phyloP scores from a whole-genome alignment of 23 tunicate genomes.

The Styela clava region DNA sequence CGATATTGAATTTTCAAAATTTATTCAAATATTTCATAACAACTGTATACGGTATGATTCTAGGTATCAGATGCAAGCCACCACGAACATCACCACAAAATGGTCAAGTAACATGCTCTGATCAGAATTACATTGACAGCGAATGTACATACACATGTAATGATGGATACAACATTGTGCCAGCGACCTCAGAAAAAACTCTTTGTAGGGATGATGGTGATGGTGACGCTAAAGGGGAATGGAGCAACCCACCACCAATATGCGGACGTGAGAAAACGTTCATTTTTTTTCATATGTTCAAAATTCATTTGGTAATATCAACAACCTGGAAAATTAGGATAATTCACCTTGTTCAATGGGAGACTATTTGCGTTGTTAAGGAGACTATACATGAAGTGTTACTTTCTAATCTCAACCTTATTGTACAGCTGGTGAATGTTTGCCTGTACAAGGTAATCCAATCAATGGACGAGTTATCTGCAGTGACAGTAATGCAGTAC shows the following conservation, averaged over 20 bases:
- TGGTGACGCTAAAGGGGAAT: slow-evolving; percentile 42
- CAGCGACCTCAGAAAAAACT: background rate
- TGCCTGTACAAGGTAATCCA: slow-evolving; percentile 9
- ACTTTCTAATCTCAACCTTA: too few relatives aligned
- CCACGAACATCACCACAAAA: slow-evolving; percentile 21
- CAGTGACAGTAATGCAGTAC: slow-evolving; percentile 29
- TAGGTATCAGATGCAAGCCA: slow-evolving; percentile 25
- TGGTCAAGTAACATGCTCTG: slow-evolving; percentile 25
- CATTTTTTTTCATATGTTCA: too few relatives aligned
- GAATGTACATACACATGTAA: slow-evolving; percentile 22
- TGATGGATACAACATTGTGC: slow-evolving; percentile 13
- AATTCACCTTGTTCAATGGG: too few relatives aligned
- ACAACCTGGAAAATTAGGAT: too few relatives aligned
- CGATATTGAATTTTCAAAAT: too few relatives aligned
- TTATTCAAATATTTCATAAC: too few relatives aligned
- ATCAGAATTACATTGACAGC: slow-evolving; percentile 22
- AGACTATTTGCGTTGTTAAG: too few relatives aligned
- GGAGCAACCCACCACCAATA: slow-evolving; percentile 48
- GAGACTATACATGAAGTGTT: too few relatives aligned
- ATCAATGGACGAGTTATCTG: slow-evolving; percentile 23
- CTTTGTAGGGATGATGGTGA: slow-evolving; percentile 23
- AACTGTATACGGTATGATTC: too few relatives aligned
- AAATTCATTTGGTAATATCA: too few relatives aligned
- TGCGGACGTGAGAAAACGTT: slow-evolving; percentile 32
- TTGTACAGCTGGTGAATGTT: slow-evolving; percentile 32